A percentile compares a stretch with the other conserved stretches of the same genome.
Conservation (phyloP, 2,888 invertebrate species). For the Smittia sp. region DNA sequence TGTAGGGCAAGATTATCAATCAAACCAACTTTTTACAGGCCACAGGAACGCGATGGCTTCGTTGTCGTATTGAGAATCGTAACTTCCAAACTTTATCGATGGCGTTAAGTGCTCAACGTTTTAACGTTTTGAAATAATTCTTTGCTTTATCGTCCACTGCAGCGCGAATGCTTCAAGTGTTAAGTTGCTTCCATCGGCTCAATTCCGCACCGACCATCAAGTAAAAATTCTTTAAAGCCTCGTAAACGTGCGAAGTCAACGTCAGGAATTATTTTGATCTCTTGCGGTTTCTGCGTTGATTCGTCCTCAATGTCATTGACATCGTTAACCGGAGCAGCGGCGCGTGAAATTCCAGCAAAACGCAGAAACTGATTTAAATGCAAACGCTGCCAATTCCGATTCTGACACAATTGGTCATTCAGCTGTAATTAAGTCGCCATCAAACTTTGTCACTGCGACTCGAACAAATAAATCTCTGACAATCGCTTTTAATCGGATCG, state of each 20-base stretch:
- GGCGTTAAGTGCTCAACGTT: not conserved
- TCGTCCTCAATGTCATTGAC: not conserved
- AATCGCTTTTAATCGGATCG: not conserved
- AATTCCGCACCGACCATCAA: not conserved
- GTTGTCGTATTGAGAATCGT: not conserved
- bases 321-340: not conserved
- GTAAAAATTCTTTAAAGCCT: constrained; percentile 10
- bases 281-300: constrained; percentile 15
- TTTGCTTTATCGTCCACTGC: not conserved
- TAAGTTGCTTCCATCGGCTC: not conserved
- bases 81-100: not conserved
- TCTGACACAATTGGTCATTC: constrained; percentile 9
- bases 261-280: not conserved
- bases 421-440: constrained; percentile 20
- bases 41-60: too few relatives aligned
- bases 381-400: not conserved
- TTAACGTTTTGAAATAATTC: not conserved
- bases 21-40: not conserved
- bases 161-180: not conserved
- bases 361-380: not conserved
- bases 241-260: constrained; percentile 1
- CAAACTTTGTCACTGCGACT: not conserved
- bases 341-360: not conserved
- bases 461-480: constrained; percentile 1
- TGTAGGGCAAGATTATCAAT: not conserved